Evolutionary conservation across 2,113 vertebrate species (phyloP).

Genomic region (Ceuthmochares aereus): DNA sequence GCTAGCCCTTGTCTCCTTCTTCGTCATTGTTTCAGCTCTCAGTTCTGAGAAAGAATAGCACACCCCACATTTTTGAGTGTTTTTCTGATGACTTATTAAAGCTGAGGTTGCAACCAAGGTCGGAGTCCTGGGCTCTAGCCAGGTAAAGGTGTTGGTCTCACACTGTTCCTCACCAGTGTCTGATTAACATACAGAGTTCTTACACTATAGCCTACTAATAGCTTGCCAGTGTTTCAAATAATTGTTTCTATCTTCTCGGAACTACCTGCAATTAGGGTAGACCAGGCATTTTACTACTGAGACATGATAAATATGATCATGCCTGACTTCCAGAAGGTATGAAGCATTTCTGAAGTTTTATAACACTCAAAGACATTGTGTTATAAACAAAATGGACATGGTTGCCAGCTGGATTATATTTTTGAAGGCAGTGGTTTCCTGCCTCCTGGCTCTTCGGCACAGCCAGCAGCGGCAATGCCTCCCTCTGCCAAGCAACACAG

Average conservation of each 20-base stretch:
- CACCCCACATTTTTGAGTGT: rapidly evolving
- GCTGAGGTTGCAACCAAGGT: rapidly evolving
- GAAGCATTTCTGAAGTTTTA: not conserved
- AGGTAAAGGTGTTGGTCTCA: rapidly evolving
- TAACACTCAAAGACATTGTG: not conserved
- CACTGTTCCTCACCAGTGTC: rapidly evolving
- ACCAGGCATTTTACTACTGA: not conserved
- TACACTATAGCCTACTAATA: not conserved
- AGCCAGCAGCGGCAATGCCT: conserved; percentile 52
- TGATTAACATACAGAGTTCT: rapidly evolving
- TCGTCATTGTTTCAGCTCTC: rapidly evolving
- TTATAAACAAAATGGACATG: not conserved
- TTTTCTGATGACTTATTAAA: rapidly evolving
- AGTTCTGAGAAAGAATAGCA: not conserved
- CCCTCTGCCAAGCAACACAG: conserved; percentile 42
- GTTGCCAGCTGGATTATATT: not conserved
- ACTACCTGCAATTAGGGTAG: not conserved
- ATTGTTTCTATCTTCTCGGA: not conserved
- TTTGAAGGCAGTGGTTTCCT: not conserved
- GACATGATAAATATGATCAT: not conserved
- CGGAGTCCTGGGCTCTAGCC: rapidly evolving
- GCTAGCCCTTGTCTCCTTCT: not conserved
- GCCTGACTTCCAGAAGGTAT: not conserved
- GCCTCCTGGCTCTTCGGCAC: not conserved
- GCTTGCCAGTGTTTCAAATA: not conserved